phyloP scores from a whole-genome alignment of 2,113 vertebrate genomes.

The Chlorocebus sabaeus region DNA sequence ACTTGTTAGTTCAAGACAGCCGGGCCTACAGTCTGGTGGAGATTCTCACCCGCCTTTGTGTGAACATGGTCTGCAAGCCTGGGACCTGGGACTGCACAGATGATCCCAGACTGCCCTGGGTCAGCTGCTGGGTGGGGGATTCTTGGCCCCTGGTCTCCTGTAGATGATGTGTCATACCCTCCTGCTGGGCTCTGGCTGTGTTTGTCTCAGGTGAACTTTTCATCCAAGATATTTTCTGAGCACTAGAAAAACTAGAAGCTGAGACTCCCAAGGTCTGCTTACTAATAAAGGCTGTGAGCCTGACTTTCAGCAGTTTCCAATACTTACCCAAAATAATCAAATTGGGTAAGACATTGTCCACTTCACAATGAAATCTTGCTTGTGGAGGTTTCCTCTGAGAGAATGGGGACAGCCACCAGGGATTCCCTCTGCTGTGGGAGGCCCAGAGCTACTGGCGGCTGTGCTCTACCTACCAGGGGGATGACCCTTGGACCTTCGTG shows the following conservation, averaged over 20 bases:
- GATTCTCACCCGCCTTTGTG: background rate
- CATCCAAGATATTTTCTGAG: background rate
- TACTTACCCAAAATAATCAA: background rate
- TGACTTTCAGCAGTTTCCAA: background rate
- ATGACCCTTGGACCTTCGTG: background rate
- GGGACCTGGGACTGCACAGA: background rate
- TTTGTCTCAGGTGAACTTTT: background rate
- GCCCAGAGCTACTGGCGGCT: too few relatives aligned
- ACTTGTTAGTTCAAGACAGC: too few relatives aligned
- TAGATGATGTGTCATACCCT: background rate
- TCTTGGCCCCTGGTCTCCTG: background rate
- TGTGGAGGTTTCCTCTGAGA: background rate
- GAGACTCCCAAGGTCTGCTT: background rate
- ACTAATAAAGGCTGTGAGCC: background rate
- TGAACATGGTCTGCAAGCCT: background rate
- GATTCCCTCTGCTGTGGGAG: too few relatives aligned
- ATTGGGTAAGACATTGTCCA: background rate
- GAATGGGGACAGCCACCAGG: too few relatives aligned
- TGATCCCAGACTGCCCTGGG: fast-evolving
- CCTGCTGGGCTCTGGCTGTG: background rate
- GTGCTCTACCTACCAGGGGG: background rate
- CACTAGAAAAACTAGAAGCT: background rate
- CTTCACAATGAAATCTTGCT: background rate
- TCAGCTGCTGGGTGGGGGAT: background rate
- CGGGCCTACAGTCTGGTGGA: background rate